These are phyloP conservation scores for Pyrgilauda ruficollis DNA, from an alignment of 2,113 vertebrate genomes.

Conservation along the genomic window DNA sequence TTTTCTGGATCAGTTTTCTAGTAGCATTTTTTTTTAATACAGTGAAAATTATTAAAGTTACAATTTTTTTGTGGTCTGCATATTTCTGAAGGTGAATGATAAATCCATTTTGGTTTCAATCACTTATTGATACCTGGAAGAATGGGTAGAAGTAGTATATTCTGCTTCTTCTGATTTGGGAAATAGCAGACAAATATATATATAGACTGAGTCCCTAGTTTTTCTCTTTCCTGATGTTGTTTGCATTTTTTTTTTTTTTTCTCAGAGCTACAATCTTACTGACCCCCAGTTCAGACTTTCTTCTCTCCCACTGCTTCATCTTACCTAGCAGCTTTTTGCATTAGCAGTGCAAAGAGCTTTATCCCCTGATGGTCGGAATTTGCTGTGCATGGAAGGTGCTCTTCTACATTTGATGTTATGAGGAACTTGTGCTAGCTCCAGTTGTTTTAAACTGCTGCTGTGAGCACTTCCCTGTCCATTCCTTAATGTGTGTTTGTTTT, in stretches of 20 bases:
- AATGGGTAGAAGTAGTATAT: neutral
- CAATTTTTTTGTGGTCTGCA: neutral
- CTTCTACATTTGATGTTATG: neutral
- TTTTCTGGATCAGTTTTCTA: neutral
- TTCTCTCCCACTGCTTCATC: neutral
- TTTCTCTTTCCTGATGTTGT: neutral
- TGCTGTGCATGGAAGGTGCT: neutral
- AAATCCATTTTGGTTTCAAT: neutral
- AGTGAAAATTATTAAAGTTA: neutral
- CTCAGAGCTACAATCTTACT: neutral
- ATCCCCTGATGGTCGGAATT: neutral
- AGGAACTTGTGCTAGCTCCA: neutral
- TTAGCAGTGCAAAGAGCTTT: neutral
- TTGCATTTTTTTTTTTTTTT: neutral
- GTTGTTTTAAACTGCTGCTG: neutral
- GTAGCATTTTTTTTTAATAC: neutral
- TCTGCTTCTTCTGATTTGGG: neutral
- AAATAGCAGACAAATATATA: neutral
- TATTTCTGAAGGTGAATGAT: neutral
- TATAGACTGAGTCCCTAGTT: neutral
- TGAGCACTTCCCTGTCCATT: neutral
- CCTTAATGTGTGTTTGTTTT: neutral
- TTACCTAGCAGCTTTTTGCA: neutral
- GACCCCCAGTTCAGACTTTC: neutral
- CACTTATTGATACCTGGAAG: neutral